These are phyloP conservation scores for Microcebus ravelobensis DNA, from an alignment of 2,113 vertebrate species.

Conservation along the genomic window DNA sequence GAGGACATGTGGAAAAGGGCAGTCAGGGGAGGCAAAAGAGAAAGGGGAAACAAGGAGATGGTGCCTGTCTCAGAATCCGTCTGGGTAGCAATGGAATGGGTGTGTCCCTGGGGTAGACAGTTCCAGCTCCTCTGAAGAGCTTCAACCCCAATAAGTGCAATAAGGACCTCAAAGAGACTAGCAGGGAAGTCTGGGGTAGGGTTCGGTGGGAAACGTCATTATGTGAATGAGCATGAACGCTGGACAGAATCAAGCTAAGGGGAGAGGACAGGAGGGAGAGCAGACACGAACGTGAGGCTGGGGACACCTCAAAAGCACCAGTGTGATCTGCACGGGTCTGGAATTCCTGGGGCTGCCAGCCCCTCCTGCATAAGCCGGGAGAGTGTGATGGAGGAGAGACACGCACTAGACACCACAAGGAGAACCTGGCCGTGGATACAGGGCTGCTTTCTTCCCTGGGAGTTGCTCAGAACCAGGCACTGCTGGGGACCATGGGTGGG, in stretches of 20 bases:
- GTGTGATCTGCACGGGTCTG: slow-evolving; percentile 67
- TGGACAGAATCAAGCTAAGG: slow-evolving; percentile 39
- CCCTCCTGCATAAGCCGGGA: slow-evolving; percentile 58
- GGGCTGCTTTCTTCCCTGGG: slow-evolving; percentile 62
- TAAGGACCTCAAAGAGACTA: slow-evolving; percentile 46
- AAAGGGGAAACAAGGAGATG: not conserved
- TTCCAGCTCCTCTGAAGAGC: slow-evolving; percentile 66
- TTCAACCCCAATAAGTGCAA: slow-evolving; percentile 75
- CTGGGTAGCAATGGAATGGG: slow-evolving; percentile 46
- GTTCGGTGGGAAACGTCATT: not conserved
- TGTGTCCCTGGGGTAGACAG: slow-evolving; percentile 59
- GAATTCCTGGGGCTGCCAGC: slow-evolving; percentile 50
- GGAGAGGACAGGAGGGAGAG: slow-evolving; percentile 32
- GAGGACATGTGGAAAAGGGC: slow-evolving; percentile 42
- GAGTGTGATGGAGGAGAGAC: slow-evolving; percentile 67
- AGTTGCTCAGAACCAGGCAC: slow-evolving; percentile 65
- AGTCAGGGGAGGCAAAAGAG: slow-evolving; percentile 15
- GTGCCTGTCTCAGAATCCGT: slow-evolving; percentile 67
- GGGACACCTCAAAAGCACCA: slow-evolving; percentile 72
- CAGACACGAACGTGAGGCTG: slow-evolving; percentile 20
- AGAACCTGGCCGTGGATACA: slow-evolving; percentile 44
- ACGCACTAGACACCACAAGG: slow-evolving; percentile 54
- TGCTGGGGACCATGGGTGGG: slow-evolving; percentile 26
- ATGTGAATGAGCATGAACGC: not conserved
- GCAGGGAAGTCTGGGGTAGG: not conserved